Conservation (phyloP, 64 coral and sea anemone genomes). For the Actinia equina region DNA sequence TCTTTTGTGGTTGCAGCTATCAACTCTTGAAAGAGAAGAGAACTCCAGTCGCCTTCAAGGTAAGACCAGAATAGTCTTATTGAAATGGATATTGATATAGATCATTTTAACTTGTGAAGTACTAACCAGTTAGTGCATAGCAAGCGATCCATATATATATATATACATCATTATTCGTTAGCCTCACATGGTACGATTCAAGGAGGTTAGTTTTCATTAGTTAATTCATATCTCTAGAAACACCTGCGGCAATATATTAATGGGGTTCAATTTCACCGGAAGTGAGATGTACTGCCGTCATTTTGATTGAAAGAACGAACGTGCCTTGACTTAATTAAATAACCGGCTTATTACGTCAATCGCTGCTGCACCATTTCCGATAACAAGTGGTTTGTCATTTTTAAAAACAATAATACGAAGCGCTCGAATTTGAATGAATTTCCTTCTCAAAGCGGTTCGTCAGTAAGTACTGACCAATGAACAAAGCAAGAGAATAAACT, state of each 20-base stretch:
- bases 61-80: background rate
- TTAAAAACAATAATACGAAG: background rate
- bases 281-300: background rate
- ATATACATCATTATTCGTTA: background rate
- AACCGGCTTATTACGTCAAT: background rate
- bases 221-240: background rate
- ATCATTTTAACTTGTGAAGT: too few species aligned
- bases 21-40: slow-evolving; percentile 3
- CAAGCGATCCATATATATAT: too few species aligned
- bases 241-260: background rate
- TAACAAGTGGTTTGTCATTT: background rate
- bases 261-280: background rate
- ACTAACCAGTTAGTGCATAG: background rate
- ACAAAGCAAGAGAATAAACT: too few species aligned
- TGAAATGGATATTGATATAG: background rate
- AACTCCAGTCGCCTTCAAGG: background rate
- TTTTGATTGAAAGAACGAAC: slow-evolving; percentile 9
- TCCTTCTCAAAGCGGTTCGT: background rate
- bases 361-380: slow-evolving; percentile 9
- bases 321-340: slow-evolving; percentile 16
- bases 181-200: background rate
- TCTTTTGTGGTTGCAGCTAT: slow-evolving; percentile 3
- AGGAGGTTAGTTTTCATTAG: background rate
- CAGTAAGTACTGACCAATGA: background rate
- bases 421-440: background rate